Base-by-base conservation (phyloP, 2,888 invertebrate species). In the Malacosoma neustria region DNA sequence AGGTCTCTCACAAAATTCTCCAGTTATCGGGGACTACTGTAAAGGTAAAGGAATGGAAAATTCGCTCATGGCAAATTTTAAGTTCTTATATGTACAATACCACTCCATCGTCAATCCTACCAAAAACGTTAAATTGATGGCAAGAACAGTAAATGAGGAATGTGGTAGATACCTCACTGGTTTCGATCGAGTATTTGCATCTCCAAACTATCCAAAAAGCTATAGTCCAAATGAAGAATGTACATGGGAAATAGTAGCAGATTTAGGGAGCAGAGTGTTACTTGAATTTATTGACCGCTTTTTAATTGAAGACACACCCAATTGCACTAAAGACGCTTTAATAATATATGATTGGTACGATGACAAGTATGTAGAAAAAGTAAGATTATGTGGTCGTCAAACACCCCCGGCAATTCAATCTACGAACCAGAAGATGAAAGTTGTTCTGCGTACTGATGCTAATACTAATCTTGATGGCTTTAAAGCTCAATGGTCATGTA, bases 181-280 rank as follows among this genome's bases (percentile, higher is more conserved):
- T 13, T 66, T 56, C 33, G 60, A 63, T 11, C 79, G 72, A 33
- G 52, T 61, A 13, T 80, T 92, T 43, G 50, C 71, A 29, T 88
- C 90, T 1, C 91, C 91, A 22, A 88, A 89, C 50, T 93, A 88
- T 68, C 90, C 91, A 0, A 74, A 76, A 46, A 63, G 61, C 33
- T 96, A 96, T 68, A 87, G 87, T n/a, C 87, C 90, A 42, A 93
- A 94, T 64, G 81, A 89, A 33, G 95, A 96, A 72, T 95, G 96
- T 56, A 72, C 87, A 4, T 96, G 96, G 96, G 91, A 91, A 51
- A 88, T 96, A 37, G 68, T 74, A 29, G 85, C 89, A 0, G 75
- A 87, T 0, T 49, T 79, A 22, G 95, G 95, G 0, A 92, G 89
- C 51, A 89, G 90, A 55, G 75, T 96, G 30, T 89, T 89, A 2